Evolutionary conservation across 1,140 invertebrate genomes (phyloP), one percentile per base, ranked within the genome.

Genomic region (Neodiprion fabricii): DNA sequence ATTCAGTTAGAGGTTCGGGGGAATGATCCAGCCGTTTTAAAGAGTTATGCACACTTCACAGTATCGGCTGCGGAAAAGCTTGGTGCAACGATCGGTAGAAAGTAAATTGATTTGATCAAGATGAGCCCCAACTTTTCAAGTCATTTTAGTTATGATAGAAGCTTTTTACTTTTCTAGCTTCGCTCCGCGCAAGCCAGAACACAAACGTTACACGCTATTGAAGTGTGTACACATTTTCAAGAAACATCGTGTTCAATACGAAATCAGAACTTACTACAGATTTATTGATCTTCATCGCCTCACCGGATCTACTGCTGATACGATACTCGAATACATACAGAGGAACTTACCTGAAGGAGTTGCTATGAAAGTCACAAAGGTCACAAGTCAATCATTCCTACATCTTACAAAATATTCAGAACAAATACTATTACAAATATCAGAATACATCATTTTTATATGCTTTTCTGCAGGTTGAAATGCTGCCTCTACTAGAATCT

Each of bases 321-420:
- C 98, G 23, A 97, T 96, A 86, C 88, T 99, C 48, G 98, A 99
- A 88, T 99, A 99, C 86, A 94, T 99, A 73, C 92, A 99, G 85
- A 91, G 98, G 79, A 99, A 99, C 91, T 90, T 99, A 76, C 98
- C 98, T 0, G 98, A 99, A 91, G 98, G 98, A 73, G 95, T 99
- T 70, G 95, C 95, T 21, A 92, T 99, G 89, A 98, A 98, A 91
- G 95, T 98, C 7, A 96, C 96, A 12, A 97, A 95, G 91, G 93
- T 95, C 82, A 81, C 74, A 73, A 48, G 79, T 73, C 72, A 76
- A 69, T 71, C 74, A 67, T 74, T 81, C 8, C 68, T 75, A 71
- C 75, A 17, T 40, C 65, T 66, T 71, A 50, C 49, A 73, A 66
- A 73, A 17, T 70, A 40, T n/a, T 70, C 65, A 74, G 67, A 71